Percentiles rank a stretch among this genome's conserved stretches.
phyloP scores from a whole-genome alignment of 2,888 invertebrate genomes.

The Drosophila borborema region DNA sequence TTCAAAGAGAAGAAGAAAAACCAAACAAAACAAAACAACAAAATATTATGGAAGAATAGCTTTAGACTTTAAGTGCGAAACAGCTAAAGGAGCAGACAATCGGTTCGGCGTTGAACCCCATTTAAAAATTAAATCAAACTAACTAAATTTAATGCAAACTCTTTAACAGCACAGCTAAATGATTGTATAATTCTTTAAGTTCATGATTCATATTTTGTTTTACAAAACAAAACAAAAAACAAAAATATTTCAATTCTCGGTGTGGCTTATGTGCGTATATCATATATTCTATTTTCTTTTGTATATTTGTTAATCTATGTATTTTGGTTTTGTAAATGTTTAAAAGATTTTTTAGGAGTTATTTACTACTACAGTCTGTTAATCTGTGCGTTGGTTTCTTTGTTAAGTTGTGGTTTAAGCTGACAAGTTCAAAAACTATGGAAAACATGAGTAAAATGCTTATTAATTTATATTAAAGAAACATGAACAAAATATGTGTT shows the following conservation, averaged over 20 bases:
- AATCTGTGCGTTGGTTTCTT: conserved; percentile 76
- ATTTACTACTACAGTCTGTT: conserved; percentile 63
- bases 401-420: conserved; percentile 81
- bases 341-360: conserved; percentile 32
- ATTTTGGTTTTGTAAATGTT: conserved; percentile 58
- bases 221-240: neutral
- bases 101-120: conserved; percentile 41
- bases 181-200: conserved; percentile 2
- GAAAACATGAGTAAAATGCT: conserved; percentile 70
- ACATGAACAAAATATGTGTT: conserved; percentile 26
- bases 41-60: conserved; percentile 48
- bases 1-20: conserved; percentile 17
- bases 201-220: conserved; percentile 18
- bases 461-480: conserved; percentile 76
- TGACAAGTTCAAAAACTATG: conserved; percentile 78
- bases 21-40: conserved; percentile 19
- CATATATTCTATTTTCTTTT: conserved; percentile 1
- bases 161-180: neutral
- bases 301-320: conserved; percentile 40
- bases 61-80: conserved; percentile 66
- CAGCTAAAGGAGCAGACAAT: conserved; percentile 67
- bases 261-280: conserved; percentile 63
- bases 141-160: conserved; percentile 4
- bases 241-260: conserved; percentile 43
- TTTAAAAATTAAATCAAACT: conserved; percentile 16